Conservation (phyloP, 2,797 vertebrate genomes). For the Mus spretus region DNA sequence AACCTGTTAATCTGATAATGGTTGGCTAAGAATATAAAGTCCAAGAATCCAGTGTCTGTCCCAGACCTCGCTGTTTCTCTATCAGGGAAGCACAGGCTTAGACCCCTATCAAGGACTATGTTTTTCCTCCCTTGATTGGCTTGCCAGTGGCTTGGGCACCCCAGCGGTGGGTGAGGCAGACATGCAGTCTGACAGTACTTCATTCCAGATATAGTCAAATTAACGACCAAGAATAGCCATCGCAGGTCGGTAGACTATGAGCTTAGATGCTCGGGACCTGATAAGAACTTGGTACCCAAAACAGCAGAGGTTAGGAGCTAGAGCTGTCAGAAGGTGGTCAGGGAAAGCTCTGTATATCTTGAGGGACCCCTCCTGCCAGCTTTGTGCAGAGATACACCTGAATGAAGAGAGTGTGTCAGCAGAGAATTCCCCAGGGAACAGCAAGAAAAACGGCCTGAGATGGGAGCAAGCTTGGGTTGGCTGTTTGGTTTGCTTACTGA, state of each 20-base stretch:
- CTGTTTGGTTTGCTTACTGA: not conserved
- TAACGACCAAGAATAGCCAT: not conserved
- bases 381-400: not conserved
- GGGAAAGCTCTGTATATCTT: not conserved
- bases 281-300: not conserved
- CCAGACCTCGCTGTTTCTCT: no score
- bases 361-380: not conserved
- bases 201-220: not conserved
- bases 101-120: no score
- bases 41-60: not conserved
- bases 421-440: not conserved
- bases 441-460: not conserved
- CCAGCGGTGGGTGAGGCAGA: no score
- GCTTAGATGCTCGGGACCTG: not conserved
- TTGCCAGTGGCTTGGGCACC: no score
- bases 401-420: not conserved
- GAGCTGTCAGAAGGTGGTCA: not conserved
- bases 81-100: no score
- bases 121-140: no score
- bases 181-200: no score
- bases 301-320: not conserved
- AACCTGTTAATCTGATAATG: not conserved
- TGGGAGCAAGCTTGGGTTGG: not conserved
- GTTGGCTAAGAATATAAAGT: not conserved
- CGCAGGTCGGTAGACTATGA: not conserved